Percentiles rank a stretch among this genome's conserved stretches.
phyloP scores from a whole-genome alignment of 2,113 vertebrate species.

The Vulpes ferrilata region DNA sequence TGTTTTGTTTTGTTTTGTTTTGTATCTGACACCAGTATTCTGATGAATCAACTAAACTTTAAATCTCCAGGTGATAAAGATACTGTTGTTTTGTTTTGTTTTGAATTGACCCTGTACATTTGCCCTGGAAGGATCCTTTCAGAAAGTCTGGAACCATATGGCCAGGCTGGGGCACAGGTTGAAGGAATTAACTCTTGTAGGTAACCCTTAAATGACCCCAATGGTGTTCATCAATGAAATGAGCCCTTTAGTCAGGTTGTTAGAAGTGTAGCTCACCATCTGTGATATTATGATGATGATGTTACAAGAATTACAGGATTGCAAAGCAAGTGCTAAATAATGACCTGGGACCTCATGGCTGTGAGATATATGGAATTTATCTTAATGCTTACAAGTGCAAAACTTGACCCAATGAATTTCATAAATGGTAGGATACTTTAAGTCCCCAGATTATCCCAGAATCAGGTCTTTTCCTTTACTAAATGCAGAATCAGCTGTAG shows the following conservation, averaged over 20 bases:
- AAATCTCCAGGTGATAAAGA: background rate
- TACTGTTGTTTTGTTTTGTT: background rate
- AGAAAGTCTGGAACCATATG: background rate
- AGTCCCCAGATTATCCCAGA: background rate
- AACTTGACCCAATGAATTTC: background rate
- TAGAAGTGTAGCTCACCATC: background rate
- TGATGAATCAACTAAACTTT: background rate
- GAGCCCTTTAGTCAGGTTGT: background rate
- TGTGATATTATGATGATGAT: slow-evolving; percentile 14
- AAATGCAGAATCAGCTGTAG: background rate
- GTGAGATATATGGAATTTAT: slow-evolving; percentile 20
- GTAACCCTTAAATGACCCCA: background rate
- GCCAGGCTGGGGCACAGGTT: background rate
- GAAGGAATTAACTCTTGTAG: slow-evolving; percentile 35
- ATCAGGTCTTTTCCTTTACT: background rate
- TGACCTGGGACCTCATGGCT: slow-evolving; percentile 40
- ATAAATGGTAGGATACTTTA: background rate
- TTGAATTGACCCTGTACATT: background rate
- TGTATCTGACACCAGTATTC: background rate
- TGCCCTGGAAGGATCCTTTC: background rate
- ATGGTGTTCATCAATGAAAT: background rate
- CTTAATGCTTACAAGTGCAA: slow-evolving; percentile 17
- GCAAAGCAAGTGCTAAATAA: slow-evolving; percentile 36
- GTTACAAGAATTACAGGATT: background rate
- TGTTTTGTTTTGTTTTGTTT: slow-evolving; percentile 15